phyloP scores from a whole-genome alignment of 1,140 invertebrate genomes.

The Brachystomella parvula region DNA sequence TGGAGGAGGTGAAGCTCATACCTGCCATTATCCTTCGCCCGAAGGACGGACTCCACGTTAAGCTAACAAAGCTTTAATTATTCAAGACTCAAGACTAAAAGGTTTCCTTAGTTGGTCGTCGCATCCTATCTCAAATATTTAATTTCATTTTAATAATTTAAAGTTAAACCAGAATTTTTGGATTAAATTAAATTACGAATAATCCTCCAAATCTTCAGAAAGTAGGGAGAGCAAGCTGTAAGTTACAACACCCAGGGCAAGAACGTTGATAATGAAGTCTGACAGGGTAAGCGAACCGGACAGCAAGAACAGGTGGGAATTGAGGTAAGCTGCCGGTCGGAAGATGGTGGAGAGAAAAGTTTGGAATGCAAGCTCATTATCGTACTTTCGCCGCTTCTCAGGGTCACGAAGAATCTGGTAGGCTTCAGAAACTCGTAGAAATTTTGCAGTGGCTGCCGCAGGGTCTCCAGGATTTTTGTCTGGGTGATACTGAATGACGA shows the following conservation, averaged over 20 bases:
- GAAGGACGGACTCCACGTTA: conserved; percentile 13
- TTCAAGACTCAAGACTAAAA: too few species aligned
- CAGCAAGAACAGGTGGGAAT: not conserved
- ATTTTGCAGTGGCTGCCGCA: conserved; percentile 46
- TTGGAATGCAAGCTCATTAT: conserved; percentile 36
- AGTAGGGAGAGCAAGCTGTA: not conserved
- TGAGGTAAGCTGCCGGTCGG: not conserved
- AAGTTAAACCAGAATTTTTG: too few species aligned
- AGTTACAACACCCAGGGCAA: not conserved
- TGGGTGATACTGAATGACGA: conserved; percentile 48
- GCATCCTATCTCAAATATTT: too few species aligned
- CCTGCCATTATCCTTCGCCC: conserved; percentile 39
- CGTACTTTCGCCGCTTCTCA: conserved; percentile 59
- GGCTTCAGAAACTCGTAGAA: conserved; percentile 45
- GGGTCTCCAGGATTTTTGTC: conserved; percentile 45
- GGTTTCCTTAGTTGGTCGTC: too few species aligned
- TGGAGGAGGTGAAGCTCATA: conserved; percentile 33
- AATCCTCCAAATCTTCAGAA: not conserved
- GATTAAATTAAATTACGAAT: conserved; percentile 3
- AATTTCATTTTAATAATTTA: too few species aligned
- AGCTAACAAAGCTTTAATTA: not conserved
- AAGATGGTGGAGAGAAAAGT: not conserved
- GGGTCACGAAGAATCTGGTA: conserved; percentile 57
- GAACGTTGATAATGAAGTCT: not conserved
- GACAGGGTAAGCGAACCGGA: not conserved